Conservation (phyloP, 2,797 vertebrate genomes). For the Ctenopoma multispine region DNA sequence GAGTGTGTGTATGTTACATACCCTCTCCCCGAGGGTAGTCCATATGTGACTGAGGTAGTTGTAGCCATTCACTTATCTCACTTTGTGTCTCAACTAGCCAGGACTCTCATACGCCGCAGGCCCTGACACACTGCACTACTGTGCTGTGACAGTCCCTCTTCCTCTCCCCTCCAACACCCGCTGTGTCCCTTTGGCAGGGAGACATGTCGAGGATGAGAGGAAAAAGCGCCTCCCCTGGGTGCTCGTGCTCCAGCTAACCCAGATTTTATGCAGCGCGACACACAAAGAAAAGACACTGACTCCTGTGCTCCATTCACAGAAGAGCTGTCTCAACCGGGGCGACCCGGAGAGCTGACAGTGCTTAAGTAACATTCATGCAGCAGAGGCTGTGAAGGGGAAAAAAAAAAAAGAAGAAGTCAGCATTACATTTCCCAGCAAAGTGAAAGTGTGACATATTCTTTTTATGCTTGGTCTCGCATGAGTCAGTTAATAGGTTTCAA, state of each 20-base stretch:
- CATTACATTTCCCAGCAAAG: background rate
- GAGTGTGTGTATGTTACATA: conserved; percentile 26
- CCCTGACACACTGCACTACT: conserved; percentile 73
- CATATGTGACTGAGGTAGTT: conserved; percentile 19
- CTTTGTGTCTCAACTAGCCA: conserved; percentile 41
- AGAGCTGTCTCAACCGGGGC: conserved; percentile 52
- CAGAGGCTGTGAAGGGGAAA: background rate
- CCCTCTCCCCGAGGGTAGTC: conserved; percentile 19
- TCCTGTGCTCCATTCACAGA: conserved; percentile 64
- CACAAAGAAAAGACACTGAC: conserved; percentile 67
- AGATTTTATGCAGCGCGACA: conserved; percentile 77
- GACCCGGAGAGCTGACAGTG: conserved; percentile 37
- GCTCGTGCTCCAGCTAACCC: conserved; percentile 68
- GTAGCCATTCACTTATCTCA: conserved; percentile 25
- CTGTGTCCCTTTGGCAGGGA: conserved; percentile 65
- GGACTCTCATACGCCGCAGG: conserved; percentile 49
- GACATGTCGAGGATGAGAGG: conserved; percentile 71
- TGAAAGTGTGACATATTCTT: conserved; percentile 2
- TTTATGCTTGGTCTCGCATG: background rate
- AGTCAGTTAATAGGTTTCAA: background rate
- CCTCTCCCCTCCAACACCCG: background rate
- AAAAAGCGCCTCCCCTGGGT: conserved; percentile 67
- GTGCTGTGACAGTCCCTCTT: conserved; percentile 20
- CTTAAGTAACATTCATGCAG: conserved; percentile 23
- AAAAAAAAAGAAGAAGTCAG: background rate